Percentiles rank a stretch among this genome's conserved stretches.
These are phyloP conservation scores for Zelleria hepariella DNA, from an alignment of 2,888 invertebrate species.

Conservation along the genomic window DNA sequence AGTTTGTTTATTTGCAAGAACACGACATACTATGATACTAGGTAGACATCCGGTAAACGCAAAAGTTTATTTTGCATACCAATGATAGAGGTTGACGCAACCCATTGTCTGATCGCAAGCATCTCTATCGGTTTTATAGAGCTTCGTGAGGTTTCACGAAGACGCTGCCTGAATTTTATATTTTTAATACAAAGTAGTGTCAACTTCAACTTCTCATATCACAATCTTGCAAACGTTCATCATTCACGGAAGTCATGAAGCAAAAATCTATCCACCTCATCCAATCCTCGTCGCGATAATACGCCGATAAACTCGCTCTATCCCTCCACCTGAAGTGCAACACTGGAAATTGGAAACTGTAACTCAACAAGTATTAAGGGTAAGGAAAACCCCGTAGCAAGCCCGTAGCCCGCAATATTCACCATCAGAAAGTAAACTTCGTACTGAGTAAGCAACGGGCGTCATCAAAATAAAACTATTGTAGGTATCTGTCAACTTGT, in stretches of 20 bases:
- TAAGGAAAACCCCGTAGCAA: constrained; percentile 57
- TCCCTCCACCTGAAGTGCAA: constrained; percentile 29
- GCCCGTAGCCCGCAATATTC: constrained; percentile 27
- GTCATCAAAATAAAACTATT: too few relatives aligned
- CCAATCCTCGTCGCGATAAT: background rate
- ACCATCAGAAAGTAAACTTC: background rate
- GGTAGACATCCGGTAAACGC: too few relatives aligned
- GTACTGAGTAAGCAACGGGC: background rate
- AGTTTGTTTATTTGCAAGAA: background rate
- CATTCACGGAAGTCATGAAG: background rate
- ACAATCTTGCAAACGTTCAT: background rate
- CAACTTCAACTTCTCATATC: background rate
- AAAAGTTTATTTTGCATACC: too few relatives aligned
- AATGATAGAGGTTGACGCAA: too few relatives aligned
- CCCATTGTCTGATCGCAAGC: too few relatives aligned
- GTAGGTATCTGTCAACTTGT: too few relatives aligned
- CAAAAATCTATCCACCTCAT: background rate
- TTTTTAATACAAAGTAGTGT: too few relatives aligned
- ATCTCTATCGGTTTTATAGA: too few relatives aligned
- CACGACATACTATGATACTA: too few relatives aligned
- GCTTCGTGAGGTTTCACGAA: too few relatives aligned
- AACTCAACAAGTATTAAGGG: constrained; percentile 71
- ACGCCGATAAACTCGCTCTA: background rate
- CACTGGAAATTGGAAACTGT: constrained; percentile 67
- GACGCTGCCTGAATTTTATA: too few relatives aligned